These are phyloP conservation scores for Climacteris rufus DNA, from an alignment of 2,113 vertebrate species.

Conservation along the genomic window DNA sequence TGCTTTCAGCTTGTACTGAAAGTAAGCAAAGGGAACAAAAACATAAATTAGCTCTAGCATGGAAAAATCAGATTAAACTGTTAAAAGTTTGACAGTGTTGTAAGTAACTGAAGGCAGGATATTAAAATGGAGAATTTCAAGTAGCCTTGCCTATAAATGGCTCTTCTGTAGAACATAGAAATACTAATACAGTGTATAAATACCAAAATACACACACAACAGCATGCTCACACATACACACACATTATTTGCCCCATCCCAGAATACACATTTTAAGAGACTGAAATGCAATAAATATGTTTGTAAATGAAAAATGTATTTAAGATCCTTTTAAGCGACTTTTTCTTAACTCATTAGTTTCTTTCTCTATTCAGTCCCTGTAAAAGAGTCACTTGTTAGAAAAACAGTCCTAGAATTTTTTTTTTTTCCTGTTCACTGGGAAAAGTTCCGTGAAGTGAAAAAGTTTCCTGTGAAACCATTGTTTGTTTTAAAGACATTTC, in stretches of 20 bases:
- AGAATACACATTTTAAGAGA: not conserved
- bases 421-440: not conserved
- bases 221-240: not conserved
- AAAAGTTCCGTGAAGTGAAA: not conserved
- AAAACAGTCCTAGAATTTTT: not conserved
- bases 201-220: not conserved
- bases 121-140: not conserved
- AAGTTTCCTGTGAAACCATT: not conserved
- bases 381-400: not conserved
- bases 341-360: not conserved
- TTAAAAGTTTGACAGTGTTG: not conserved
- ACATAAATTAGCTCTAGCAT: not conserved
- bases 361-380: not conserved
- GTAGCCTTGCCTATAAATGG: not conserved
- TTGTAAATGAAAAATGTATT: not conserved
- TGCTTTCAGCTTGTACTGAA: not conserved
- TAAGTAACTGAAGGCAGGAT: not conserved
- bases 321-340: not conserved
- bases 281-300: not conserved
- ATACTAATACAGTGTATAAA: not conserved
- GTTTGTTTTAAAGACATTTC: not conserved
- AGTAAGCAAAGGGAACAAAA: not conserved
- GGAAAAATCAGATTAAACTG: not conserved
- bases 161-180: not conserved
- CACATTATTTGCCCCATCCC: accelerated